Conservation (phyloP, 2,113 vertebrate genomes). For the Equus przewalskii region DNA sequence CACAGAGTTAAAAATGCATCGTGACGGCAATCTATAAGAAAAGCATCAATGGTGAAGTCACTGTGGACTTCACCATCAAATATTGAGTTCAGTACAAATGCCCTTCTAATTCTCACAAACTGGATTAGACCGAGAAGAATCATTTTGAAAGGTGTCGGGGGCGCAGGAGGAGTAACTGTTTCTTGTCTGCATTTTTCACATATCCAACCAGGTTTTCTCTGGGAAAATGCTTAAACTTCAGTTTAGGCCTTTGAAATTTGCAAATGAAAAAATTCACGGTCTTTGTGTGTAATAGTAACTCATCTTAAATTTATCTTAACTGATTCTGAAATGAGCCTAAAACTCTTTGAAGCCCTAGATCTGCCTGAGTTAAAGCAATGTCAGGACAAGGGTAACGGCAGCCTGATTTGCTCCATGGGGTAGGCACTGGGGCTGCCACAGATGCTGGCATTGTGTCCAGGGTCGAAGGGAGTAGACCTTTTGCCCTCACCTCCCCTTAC, state of each 20-base stretch:
- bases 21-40: background rate
- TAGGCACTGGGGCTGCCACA: background rate
- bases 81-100: background rate
- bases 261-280: background rate
- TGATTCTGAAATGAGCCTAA: conserved; percentile 21
- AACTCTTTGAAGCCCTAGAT: background rate
- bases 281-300: conserved; percentile 11
- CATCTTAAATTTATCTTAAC: conserved; percentile 39
- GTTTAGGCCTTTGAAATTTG: background rate
- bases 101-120: conserved; percentile 18
- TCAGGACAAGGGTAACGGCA: conserved; percentile 60
- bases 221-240: background rate
- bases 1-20: background rate
- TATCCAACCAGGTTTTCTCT: background rate
- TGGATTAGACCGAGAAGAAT: background rate
- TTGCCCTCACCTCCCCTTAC: background rate
- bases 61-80: background rate
- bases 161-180: background rate
- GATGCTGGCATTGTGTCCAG: background rate
- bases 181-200: background rate
- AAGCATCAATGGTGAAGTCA: background rate
- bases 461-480: conserved; percentile 15
- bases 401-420: background rate
- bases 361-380: background rate
- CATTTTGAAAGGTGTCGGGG: background rate